phyloP scores from a whole-genome alignment of 2,888 invertebrate species.

The Cosmopolites sordidus region DNA sequence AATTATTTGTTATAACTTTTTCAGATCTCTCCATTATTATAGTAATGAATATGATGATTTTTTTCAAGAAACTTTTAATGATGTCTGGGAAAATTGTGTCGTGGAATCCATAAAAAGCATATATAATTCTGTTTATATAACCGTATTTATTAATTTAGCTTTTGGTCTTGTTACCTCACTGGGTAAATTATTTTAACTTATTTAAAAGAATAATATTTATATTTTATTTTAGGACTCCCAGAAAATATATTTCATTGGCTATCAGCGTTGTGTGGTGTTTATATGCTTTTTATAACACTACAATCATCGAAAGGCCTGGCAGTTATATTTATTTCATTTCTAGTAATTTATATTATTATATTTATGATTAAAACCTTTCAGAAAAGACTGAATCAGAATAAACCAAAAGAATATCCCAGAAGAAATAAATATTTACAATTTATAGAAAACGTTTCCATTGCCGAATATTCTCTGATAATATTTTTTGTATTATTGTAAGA shows the following conservation, averaged over 20 bases:
- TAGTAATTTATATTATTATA: conserved; percentile 29
- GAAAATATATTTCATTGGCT: conserved; percentile 32
- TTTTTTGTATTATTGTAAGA: conserved; percentile 33
- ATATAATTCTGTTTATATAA: conserved; percentile 27
- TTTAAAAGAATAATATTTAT: not conserved
- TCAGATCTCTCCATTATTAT: conserved; percentile 10
- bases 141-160: conserved; percentile 31
- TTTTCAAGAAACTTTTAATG: conserved; percentile 28
- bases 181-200: conserved; percentile 23
- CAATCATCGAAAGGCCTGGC: conserved; percentile 29
- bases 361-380: conserved; percentile 11
- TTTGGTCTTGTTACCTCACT: conserved; percentile 32
- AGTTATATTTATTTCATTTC: conserved; percentile 29
- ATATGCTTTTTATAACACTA: conserved; percentile 29
- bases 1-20: no score
- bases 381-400: conserved; percentile 16
- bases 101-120: conserved; percentile 32
- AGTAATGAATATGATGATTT: conserved; percentile 9
- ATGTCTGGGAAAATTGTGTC: conserved; percentile 35
- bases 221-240: conserved; percentile 20
- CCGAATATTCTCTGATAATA: conserved; percentile 30
- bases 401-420: conserved; percentile 12
- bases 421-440: conserved; percentile 19
- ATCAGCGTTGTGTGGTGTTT: conserved; percentile 32
- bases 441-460: conserved; percentile 17